Evolutionary conservation across 2,113 vertebrate genomes (phyloP), one percentile per base, ranked within the genome.

Genomic region (Emydocephalus ijimae): DNA sequence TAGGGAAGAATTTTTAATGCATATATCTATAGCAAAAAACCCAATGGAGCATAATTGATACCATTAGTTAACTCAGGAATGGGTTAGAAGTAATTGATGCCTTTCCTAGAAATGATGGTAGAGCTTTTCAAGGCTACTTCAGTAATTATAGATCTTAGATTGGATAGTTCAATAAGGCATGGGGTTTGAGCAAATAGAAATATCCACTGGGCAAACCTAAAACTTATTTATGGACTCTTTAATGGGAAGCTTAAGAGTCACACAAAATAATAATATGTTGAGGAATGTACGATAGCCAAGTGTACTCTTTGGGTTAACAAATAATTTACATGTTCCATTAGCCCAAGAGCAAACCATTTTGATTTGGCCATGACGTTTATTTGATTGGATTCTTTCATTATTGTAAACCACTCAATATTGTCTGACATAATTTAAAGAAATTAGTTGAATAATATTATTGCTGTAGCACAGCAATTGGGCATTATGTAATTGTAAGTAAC

Each of bases 341-440:
- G 54, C 54, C 55, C 57, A 92, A 90, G 88, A 92, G 39, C 57
- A 85, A 89, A 89, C 18, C 21, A 7, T 29, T 85, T 90, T 85
- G 29, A 59, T 64, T 87, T 43, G 88, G 43, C 39, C 14, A 29
- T 86, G 43, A 48, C 39, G 64, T 87, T 90, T 87, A 64, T 85
- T 89, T 85, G 34, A 85, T 54, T 81, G 43, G 15, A 43, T 21
- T 23, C 39, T 45, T 45, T 29, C 2, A 1, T 48, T 85, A 69
- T 74, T 92, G 23, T 89, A 89, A 86, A 89, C 85, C 85, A 61
- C n/a, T 54, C 45, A 93, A 95, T 95, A 93, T 94, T 93, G 92
- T 92, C 87, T 93, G 92, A 93, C 87, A 92, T 93, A 92, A 90
- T 86, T n/a, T 23, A 64, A 90, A 24, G 55, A 90, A 39, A 90